phyloP scores from a whole-genome alignment of 2,888 invertebrate species.

The Lottia scabra region DNA sequence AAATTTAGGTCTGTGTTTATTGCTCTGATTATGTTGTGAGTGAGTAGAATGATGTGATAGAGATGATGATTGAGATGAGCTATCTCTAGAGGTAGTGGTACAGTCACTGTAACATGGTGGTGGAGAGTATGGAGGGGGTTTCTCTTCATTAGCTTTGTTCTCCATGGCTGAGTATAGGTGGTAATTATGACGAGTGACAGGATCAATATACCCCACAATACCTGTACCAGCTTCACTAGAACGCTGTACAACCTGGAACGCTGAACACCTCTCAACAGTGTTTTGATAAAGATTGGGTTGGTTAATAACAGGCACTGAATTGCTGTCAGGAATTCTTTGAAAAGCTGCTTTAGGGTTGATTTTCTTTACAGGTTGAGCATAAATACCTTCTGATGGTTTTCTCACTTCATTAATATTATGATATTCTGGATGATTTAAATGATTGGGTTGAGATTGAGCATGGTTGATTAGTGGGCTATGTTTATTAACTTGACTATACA shows the following conservation, averaged over 20 bases:
- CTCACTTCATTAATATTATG: background rate
- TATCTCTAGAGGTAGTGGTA: slow-evolving; percentile 39
- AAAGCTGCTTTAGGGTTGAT: background rate
- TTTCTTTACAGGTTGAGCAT: slow-evolving; percentile 26
- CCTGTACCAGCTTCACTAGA: slow-evolving; percentile 1
- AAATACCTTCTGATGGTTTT: slow-evolving; percentile 16
- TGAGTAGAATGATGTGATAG: slow-evolving; percentile 26
- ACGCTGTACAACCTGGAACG: slow-evolving; percentile 12
- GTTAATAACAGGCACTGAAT: background rate
- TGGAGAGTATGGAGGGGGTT: slow-evolving; percentile 46
- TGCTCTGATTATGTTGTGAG: background rate
- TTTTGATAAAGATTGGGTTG: background rate
- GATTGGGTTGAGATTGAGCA: background rate
- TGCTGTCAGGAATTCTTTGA: background rate
- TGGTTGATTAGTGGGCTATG: background rate
- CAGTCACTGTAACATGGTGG: slow-evolving; percentile 50
- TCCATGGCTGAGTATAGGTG: background rate
- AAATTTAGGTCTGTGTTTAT: background rate
- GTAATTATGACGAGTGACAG: background rate
- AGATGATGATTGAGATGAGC: slow-evolving; percentile 36
- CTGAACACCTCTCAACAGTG: slow-evolving; percentile 6
- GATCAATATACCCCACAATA: background rate
- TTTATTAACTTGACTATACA: background rate
- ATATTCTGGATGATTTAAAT: background rate
- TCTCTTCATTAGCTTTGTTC: slow-evolving; percentile 13